Conservation (phyloP, 2,797 vertebrate genomes). For the Myotis myotis region DNA sequence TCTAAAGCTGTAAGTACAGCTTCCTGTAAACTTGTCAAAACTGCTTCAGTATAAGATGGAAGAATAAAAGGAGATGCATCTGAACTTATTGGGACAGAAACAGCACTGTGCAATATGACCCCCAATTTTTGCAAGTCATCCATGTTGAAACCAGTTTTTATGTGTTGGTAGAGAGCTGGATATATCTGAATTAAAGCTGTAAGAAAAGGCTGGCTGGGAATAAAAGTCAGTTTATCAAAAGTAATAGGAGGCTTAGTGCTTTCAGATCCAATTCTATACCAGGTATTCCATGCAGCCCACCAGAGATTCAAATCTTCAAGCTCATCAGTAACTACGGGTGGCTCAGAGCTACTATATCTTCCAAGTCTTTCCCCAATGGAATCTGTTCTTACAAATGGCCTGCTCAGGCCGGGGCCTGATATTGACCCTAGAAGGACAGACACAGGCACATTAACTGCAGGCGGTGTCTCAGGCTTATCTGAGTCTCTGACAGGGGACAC, state of each 20-base stretch:
- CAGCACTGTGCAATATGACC: conserved; percentile 94
- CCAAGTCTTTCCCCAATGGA: conserved; percentile 94
- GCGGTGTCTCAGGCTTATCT: conserved; percentile 92
- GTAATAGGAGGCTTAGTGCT: conserved; percentile 93
- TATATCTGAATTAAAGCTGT: conserved; percentile 98
- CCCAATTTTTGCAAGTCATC: conserved; percentile 96
- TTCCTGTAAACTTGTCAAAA: conserved; percentile 98
- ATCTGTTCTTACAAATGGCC: conserved; percentile 93
- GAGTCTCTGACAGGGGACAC: conserved; percentile 93
- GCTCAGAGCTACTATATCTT: conserved; percentile 89
- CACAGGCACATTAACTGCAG: conserved; percentile 92
- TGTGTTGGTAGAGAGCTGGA: conserved; percentile 98
- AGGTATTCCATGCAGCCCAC: conserved; percentile 99
- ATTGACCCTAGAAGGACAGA: conserved; percentile 93
- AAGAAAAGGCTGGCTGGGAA: conserved; percentile 99
- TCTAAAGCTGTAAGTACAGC: conserved; percentile 96
- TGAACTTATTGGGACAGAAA: conserved; percentile 98
- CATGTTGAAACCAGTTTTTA: conserved; percentile 97
- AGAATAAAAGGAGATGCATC: conserved; percentile 99
- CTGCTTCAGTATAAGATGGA: conserved; percentile 97
- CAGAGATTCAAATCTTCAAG: conserved; percentile 95
- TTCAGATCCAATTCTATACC: conserved; percentile 97
- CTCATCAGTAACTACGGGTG: conserved; percentile 88
- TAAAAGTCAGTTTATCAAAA: conserved; percentile 94
- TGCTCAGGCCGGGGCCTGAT: conserved; percentile 90